Evolutionary conservation across 2,888 invertebrate genomes (phyloP), one percentile per base, ranked within the genome.

Genomic region (Zygothrica quintamaculata): DNA sequence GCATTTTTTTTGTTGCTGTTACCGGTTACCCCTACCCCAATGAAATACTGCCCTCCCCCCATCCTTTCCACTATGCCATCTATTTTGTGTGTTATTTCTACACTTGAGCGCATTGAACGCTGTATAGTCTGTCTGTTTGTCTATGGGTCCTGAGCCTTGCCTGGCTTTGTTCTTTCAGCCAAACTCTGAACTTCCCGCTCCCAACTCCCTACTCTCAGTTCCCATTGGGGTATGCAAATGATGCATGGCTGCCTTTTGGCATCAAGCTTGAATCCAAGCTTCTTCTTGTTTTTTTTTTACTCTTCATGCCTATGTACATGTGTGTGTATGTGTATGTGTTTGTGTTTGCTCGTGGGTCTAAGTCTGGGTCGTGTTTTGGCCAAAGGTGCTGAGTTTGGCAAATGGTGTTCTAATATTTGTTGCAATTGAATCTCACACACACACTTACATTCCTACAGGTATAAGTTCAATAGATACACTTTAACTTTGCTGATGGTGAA

Each of bases 71-170:
- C 33, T 22, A 46, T 57, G 56, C 71, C 57, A 61, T 76, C 56
- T 74, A 71, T 76, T 76, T 75, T 67, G 59, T 77, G 65, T 77
- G 65, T 75, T 64, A 65, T 75, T 73, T 74, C 81, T 74, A 67
- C 77, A 80, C 84, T 77, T 68, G 62, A 75, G 79, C 74, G 78
- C 73, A 80, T 75, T 65, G 84, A 84, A 81, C 61, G 67, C 50
- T 60, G 52, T 70, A 60, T 70, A 46, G 70, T 65, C 57, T 65
- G 71, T 65, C 55, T 34, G 3, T 39, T 12, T 33, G 46, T 60
- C 55, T 51, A 22, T 39, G 12, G 48, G 42, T 53, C 26, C 57
- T 29, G 36, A 47, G 39, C 18, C 26, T 43, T 37, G 58, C 37
- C 40, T 46, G 31, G 18, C 22, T 46, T 44, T 31, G 47, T 43